A percentile compares a stretch with the other conserved stretches of the same genome.
Conservation (phyloP, 2,113 vertebrate genomes). For the Rhinolophus ferrumequinum region DNA sequence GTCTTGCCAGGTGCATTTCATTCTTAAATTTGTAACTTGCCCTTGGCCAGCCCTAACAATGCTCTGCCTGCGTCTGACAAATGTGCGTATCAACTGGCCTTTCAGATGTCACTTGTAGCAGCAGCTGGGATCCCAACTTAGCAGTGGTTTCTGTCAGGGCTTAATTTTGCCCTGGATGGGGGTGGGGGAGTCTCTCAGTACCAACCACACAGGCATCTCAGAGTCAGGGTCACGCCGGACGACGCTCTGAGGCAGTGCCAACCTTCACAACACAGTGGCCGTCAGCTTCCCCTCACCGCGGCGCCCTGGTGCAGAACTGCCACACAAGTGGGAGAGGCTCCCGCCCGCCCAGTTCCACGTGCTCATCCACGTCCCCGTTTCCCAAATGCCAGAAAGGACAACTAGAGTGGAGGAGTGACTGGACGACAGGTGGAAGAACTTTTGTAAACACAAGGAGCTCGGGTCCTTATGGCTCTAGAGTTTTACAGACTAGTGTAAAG, state of each 20-base stretch:
- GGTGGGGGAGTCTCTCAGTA: conserved; percentile 67
- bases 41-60: background rate
- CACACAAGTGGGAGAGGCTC: too few species aligned
- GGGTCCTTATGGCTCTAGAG: background rate
- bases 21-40: background rate
- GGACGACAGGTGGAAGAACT: background rate
- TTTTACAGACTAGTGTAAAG: background rate
- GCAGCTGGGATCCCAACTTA: conserved; percentile 85
- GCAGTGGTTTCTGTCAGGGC: conserved; percentile 77
- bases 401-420: background rate
- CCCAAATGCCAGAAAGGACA: background rate
- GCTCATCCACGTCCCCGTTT: background rate
- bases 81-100: conserved; percentile 63
- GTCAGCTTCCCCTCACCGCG: rapidly evolving
- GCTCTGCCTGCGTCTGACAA: conserved; percentile 66
- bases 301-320: background rate
- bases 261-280: rapidly evolving
- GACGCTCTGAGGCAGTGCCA: background rate
- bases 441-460: background rate
- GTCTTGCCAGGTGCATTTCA: background rate
- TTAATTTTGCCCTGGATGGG: conserved; percentile 20
- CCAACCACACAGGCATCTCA: background rate
- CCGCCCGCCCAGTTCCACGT: rapidly evolving
- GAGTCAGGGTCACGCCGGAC: conserved; percentile 69
- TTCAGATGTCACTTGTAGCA: conserved; percentile 70